Evolutionary conservation across 2,888 invertebrate species (phyloP).

Genomic region (Strigamia transsilvanica): DNA sequence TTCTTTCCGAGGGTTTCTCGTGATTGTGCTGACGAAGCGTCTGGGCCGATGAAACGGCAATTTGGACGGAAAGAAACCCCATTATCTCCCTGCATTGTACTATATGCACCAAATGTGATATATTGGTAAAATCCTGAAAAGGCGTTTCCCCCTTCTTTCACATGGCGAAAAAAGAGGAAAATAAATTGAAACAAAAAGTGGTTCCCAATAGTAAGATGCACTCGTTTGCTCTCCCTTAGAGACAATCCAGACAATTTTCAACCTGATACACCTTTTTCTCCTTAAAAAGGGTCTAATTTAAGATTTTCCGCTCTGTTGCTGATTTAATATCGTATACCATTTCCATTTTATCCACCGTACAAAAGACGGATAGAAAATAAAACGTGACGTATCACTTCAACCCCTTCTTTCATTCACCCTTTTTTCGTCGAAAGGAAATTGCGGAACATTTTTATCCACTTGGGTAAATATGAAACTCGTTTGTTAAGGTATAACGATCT

Average conservation of each 20-base stretch:
- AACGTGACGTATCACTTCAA: slow-evolving; percentile 1
- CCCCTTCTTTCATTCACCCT: neutral
- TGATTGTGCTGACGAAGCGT: slow-evolving; percentile 43
- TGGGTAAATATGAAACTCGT: slow-evolving; percentile 45
- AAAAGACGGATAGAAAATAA: neutral
- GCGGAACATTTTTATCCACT: slow-evolving; percentile 8
- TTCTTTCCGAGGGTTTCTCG: slow-evolving; percentile 41
- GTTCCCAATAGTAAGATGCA: slow-evolving; percentile 19
- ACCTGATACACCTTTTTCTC: neutral
- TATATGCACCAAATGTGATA: slow-evolving; percentile 45
- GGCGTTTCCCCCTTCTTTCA: slow-evolving; percentile 11
- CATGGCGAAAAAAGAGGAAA: neutral
- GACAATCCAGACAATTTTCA: slow-evolving; percentile 35
- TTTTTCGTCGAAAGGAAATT: neutral
- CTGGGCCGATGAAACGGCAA: slow-evolving; percentile 49
- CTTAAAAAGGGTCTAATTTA: neutral
- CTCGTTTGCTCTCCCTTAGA: slow-evolving; percentile 29
- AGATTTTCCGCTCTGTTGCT: slow-evolving; percentile 29
- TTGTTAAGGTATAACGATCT: slow-evolving; percentile 44
- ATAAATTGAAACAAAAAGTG: slow-evolving; percentile 31
- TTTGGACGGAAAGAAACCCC: slow-evolving; percentile 47
- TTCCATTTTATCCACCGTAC: slow-evolving; percentile 27
- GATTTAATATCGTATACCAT: slow-evolving; percentile 27
- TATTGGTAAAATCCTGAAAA: slow-evolving; percentile 46
- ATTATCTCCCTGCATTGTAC: slow-evolving; percentile 47